Conservation (phyloP, 2,888 invertebrate genomes). For the Drepana falcataria region DNA sequence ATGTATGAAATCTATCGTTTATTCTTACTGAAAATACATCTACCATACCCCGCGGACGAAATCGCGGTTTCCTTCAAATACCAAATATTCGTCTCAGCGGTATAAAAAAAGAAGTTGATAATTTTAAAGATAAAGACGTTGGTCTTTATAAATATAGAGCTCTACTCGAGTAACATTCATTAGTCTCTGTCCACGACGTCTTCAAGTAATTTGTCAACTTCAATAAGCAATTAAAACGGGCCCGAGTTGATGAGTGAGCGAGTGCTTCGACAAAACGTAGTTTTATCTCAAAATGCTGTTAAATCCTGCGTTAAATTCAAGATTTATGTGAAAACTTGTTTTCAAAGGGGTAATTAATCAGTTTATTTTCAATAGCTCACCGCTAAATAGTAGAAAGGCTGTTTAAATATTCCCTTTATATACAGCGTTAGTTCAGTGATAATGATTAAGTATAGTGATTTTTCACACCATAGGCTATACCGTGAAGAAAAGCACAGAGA, state of each 20-base stretch:
- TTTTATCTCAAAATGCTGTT: conserved; percentile 2
- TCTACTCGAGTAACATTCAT: not conserved
- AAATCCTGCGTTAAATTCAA: conserved; percentile 2
- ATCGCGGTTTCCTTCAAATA: too few relatives aligned
- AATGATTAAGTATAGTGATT: too few relatives aligned
- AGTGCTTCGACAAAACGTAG: not conserved
- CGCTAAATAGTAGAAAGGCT: too few relatives aligned
- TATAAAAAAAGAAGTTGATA: too few relatives aligned
- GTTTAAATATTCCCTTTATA: too few relatives aligned
- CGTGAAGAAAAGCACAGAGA: too few relatives aligned
- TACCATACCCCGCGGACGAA: too few relatives aligned
- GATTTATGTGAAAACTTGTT: conserved; percentile 1
- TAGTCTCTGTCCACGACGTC: not conserved
- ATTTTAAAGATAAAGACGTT: too few relatives aligned
- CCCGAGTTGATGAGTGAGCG: not conserved
- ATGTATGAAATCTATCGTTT: too few relatives aligned
- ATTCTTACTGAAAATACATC: too few relatives aligned
- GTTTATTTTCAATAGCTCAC: not conserved
- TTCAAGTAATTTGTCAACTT: not conserved
- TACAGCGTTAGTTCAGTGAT: not conserved
- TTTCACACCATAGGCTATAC: too few relatives aligned
- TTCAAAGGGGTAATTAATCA: conserved; percentile 1
- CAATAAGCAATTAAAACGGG: not conserved
- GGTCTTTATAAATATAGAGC: not conserved
- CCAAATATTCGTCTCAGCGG: too few relatives aligned